These are phyloP conservation scores for Cydia amplana DNA, from an alignment of 1,140 invertebrate species.

Conservation along the genomic window DNA sequence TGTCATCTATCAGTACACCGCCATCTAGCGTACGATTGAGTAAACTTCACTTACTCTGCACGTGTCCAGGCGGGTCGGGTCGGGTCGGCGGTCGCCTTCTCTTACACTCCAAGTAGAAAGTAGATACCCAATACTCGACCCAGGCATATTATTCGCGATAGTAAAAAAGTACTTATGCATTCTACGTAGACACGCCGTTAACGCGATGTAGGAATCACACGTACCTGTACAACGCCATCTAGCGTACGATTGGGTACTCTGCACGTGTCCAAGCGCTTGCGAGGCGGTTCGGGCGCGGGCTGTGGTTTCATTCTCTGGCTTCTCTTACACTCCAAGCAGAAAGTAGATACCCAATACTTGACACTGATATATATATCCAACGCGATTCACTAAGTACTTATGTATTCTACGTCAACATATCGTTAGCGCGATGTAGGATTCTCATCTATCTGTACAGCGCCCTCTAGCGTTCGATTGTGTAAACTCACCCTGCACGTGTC, in stretches of 20 bases:
- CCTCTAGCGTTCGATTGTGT: neutral
- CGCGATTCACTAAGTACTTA: too few species aligned
- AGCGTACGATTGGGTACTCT: constrained; percentile 40
- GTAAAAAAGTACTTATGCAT: constrained; percentile 29
- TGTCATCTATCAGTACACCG: neutral
- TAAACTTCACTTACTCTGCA: constrained; percentile 78
- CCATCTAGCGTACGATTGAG: neutral
- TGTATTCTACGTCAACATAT: neutral
- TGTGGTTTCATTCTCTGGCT: too few species aligned
- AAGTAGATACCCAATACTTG: constrained; percentile 81
- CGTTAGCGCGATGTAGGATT: neutral
- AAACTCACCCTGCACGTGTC: constrained; percentile 86
- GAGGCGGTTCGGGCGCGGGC: too few species aligned
- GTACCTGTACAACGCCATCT: neutral
- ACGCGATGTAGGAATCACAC: neutral
- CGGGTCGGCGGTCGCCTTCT: too few species aligned
- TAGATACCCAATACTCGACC: neutral
- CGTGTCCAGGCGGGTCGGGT: constrained; percentile 95
- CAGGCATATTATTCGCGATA: too few species aligned
- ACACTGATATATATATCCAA: too few species aligned
- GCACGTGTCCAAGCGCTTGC: constrained; percentile 96
- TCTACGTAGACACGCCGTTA: neutral
- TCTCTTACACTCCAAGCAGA: constrained; percentile 97
- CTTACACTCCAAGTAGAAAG: constrained; percentile 98
- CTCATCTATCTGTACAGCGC: neutral